Evolutionary conservation across 2,797 vertebrate genomes (phyloP), one percentile per base, ranked within the genome.

Genomic region (Aplochiton taeniatus): DNA sequence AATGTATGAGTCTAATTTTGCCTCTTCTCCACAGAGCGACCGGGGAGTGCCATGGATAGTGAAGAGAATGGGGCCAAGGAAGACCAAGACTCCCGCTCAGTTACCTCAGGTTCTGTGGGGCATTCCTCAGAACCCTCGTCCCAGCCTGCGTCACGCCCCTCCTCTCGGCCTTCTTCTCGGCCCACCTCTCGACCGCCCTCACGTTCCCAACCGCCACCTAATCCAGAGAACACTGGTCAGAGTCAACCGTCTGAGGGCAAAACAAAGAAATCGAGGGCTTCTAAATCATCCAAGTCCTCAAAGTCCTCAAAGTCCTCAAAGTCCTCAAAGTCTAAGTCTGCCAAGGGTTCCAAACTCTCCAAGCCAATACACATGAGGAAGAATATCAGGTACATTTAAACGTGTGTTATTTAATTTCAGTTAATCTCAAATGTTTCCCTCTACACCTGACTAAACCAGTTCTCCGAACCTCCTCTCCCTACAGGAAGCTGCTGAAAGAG

Each of bases 291-390:
- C 73, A 92, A 91, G 90, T 91, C 89, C 5, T 85, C 86, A 47
- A 90, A 88, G 49, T 16, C 49, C 1, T 56, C 86, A 47, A 90
- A 88, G 49, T 16, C 49, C 1, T 56, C 86, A 47, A 90, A 88
- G 49, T 16, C 49, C 1, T 56, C 86, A 47, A 90, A 88, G 49
- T 16, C 54, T 6, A 56, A 56, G 13, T 42, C 54, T 12, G 31
- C 50, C n/a, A 63, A 65, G 81, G 64, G 50, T 43, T 75, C 86
- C 14, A 90, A 90, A 83, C 91, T 79, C 54, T 82, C 83, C 4
- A 98, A 98, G 82, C 94, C 95, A 66, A 87, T 90, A 85, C 95
- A 99, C 87, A 92, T 98, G 95, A 95, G 98, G 88, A 96, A 98
- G 80, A 99, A 99, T 81, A 99, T 99, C 86, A 93, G 98, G 98